phyloP scores from a whole-genome alignment of 2,888 invertebrate species.

The Ormyrus pomaceus region DNA sequence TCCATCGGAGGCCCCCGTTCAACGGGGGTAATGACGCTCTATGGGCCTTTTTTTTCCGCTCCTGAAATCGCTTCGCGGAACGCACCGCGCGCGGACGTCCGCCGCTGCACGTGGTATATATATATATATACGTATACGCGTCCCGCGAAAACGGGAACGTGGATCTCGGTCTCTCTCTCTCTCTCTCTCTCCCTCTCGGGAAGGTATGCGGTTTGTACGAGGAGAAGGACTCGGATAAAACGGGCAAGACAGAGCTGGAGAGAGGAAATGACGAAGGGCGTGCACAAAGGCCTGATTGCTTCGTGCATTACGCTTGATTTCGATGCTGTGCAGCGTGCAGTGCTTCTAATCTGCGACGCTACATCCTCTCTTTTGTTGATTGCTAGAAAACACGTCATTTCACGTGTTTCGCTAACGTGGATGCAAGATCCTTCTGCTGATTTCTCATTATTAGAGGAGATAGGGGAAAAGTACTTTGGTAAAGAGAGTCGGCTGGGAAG shows the following conservation, averaged over 20 bases:
- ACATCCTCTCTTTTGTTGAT: conserved; percentile 41
- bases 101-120: background rate
- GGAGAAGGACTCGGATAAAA: background rate
- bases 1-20: conserved; percentile 55
- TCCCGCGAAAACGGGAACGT: conserved; percentile 41
- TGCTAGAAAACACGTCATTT: conserved; percentile 45
- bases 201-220: conserved; percentile 1
- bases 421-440: background rate
- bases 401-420: conserved; percentile 2
- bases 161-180: background rate
- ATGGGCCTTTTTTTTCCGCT: conserved; percentile 60
- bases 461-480: too few relatives aligned
- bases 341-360: conserved; percentile 23
- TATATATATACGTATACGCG: background rate
- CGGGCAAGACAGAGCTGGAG: conserved; percentile 3
- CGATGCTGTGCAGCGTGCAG: background rate
- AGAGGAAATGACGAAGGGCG: conserved; percentile 43
- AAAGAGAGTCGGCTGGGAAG: conserved; percentile 9
- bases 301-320: conserved; percentile 33
- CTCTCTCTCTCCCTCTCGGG: background rate
- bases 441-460: too few relatives aligned
- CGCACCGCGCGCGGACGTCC: conserved; percentile 52
- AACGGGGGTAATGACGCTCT: conserved; percentile 60
- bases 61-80: conserved; percentile 64
- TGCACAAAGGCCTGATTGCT: conserved; percentile 50